phyloP scores from a whole-genome alignment of 2,113 vertebrate species.

The Pseudorectes ferrugineus region DNA sequence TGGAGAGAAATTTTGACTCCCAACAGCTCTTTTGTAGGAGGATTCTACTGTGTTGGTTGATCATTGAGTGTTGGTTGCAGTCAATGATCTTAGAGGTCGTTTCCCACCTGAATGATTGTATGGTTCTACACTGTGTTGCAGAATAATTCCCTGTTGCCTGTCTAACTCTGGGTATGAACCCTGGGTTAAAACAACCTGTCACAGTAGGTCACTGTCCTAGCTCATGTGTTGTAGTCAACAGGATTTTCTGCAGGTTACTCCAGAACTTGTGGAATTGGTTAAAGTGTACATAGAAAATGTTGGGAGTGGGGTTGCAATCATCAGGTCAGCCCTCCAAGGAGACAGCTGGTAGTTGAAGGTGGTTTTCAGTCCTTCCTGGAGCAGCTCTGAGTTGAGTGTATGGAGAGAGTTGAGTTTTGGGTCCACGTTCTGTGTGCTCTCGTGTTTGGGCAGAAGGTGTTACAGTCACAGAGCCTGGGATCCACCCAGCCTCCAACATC shows the following conservation, averaged over 20 bases:
- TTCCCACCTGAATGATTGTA: not conserved
- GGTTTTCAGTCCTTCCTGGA: not conserved
- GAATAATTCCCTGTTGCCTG: not conserved
- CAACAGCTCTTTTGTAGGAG: not conserved
- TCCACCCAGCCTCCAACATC: not conserved
- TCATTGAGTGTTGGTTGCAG: not conserved
- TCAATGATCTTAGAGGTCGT: fast-evolving
- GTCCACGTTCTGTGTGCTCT: not conserved
- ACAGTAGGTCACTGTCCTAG: fast-evolving
- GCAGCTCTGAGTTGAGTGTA: not conserved
- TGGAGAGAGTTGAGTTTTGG: not conserved
- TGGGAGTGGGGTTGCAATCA: not conserved
- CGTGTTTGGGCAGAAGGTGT: fast-evolving
- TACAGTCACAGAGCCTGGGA: not conserved
- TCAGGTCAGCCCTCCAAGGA: not conserved
- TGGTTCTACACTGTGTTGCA: fast-evolving
- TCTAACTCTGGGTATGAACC: not conserved
- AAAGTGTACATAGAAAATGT: not conserved
- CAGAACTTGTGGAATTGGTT: not conserved
- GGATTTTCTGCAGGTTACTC: not conserved
- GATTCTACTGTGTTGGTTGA: not conserved
- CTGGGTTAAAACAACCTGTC: too few relatives aligned
- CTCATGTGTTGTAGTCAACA: fast-evolving
- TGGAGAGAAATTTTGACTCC: not conserved
- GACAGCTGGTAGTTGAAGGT: not conserved